Conservation (phyloP, 2,797 vertebrate species). For the Sciaenops ocellatus region DNA sequence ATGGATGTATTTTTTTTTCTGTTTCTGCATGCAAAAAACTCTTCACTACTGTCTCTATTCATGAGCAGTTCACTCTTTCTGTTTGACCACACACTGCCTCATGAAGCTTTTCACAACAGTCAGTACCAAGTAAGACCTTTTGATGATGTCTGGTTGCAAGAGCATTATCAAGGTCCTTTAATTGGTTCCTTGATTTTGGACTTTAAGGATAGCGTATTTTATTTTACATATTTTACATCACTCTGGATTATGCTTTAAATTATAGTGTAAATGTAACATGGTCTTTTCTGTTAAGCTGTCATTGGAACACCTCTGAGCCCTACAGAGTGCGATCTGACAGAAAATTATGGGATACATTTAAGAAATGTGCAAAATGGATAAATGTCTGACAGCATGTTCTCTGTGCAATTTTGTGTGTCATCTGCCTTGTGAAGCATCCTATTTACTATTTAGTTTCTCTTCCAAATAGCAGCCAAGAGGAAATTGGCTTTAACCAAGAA, state of each 20-base stretch:
- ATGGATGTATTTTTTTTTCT: no score
- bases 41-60: neutral
- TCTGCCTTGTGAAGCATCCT: conserved; percentile 40
- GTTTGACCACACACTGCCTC: neutral
- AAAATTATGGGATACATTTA: neutral
- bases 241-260: neutral
- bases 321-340: neutral
- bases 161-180: neutral
- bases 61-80: neutral
- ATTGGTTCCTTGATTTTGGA: neutral
- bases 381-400: conserved; percentile 20
- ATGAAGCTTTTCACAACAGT: neutral
- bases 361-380: conserved; percentile 22
- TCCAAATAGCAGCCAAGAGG: conserved; percentile 47
- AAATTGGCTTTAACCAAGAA: conserved; percentile 44
- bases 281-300: neutral
- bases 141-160: neutral
- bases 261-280: neutral
- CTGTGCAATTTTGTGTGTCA: conserved; percentile 18
- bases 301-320: neutral
- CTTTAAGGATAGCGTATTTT: neutral
- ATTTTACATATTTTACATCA: conserved; percentile 4
- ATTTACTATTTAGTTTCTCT: conserved; percentile 58
- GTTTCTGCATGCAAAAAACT: no score
- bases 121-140: neutral